These are phyloP conservation scores for Aleiodes alternator DNA, from an alignment of 2,888 invertebrate genomes.

Conservation along the genomic window DNA sequence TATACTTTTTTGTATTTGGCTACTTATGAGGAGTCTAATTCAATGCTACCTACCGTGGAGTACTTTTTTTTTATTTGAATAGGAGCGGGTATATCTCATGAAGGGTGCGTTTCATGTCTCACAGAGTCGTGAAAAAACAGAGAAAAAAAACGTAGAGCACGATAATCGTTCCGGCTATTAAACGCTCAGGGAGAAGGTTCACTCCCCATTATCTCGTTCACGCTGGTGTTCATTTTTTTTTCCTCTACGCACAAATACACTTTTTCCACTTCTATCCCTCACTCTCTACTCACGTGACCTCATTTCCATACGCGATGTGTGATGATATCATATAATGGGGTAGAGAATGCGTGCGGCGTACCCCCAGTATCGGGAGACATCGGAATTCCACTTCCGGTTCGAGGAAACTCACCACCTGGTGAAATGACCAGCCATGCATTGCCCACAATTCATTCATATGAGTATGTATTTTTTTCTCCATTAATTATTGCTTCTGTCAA, in stretches of 20 bases:
- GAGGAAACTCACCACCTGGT: conserved; percentile 63
- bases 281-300: conserved; percentile 58
- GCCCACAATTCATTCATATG: conserved; percentile 27
- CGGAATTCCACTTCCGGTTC: conserved; percentile 69
- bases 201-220: conserved; percentile 55
- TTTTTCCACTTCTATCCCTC: conserved; percentile 34
- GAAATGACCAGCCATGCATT: conserved; percentile 56
- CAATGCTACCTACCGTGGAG: conserved; percentile 26
- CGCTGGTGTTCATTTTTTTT: conserved; percentile 47
- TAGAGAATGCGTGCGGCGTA: conserved; percentile 41
- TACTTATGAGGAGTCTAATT: conserved; percentile 30
- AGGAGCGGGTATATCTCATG: conserved; percentile 1
- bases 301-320: conserved; percentile 63
- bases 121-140: conserved; percentile 4
- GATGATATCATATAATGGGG: conserved; percentile 19
- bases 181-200: conserved; percentile 15
- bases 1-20: not conserved
- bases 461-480: conserved; percentile 41
- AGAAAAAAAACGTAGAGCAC: not conserved
- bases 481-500: conserved; percentile 46
- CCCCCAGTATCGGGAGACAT: conserved; percentile 57
- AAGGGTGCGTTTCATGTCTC: conserved; percentile 18
- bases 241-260: conserved; percentile 36
- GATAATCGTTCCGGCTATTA: conserved; percentile 49
- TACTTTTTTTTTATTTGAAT: conserved; percentile 14